phyloP scores from a whole-genome alignment of 1,140 invertebrate species.

The Bombus vancouverensis region DNA sequence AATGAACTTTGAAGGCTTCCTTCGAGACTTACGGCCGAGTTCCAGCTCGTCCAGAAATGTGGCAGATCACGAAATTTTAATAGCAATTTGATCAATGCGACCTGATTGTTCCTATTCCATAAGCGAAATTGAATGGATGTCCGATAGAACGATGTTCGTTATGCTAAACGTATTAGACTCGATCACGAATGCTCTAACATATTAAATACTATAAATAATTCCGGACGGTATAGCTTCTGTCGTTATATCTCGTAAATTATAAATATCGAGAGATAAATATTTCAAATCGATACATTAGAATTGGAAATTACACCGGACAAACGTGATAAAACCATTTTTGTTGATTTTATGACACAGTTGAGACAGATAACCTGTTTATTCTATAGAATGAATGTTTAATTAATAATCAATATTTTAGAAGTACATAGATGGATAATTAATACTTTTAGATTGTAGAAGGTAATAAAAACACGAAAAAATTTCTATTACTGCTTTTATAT shows the following conservation, averaged over 20 bases:
- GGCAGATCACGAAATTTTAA: slow-evolving; percentile 30
- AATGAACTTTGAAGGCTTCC: slow-evolving; percentile 10
- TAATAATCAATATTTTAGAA: too few relatives aligned
- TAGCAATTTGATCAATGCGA: neutral
- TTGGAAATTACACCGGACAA: neutral
- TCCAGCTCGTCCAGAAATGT: neutral
- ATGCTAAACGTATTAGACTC: neutral
- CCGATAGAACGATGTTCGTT: neutral
- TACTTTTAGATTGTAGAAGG: too few relatives aligned
- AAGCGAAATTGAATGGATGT: neutral
- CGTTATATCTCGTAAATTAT: neutral
- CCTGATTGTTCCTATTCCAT: neutral
- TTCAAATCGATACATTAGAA: neutral
- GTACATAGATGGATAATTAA: too few relatives aligned
- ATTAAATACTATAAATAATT: neutral
- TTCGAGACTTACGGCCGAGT: neutral
- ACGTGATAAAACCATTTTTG: neutral
- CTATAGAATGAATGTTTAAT: too few relatives aligned
- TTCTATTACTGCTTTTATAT: too few relatives aligned
- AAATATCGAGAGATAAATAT: neutral
- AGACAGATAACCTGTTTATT: too few relatives aligned
- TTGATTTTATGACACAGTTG: too few relatives aligned
- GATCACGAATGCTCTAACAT: neutral
- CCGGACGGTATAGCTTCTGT: neutral
- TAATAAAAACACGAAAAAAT: too few relatives aligned